These are phyloP conservation scores for Scomberomorus guttatus DNA, from an alignment of 2,797 vertebrate genomes.

Conservation along the genomic window DNA sequence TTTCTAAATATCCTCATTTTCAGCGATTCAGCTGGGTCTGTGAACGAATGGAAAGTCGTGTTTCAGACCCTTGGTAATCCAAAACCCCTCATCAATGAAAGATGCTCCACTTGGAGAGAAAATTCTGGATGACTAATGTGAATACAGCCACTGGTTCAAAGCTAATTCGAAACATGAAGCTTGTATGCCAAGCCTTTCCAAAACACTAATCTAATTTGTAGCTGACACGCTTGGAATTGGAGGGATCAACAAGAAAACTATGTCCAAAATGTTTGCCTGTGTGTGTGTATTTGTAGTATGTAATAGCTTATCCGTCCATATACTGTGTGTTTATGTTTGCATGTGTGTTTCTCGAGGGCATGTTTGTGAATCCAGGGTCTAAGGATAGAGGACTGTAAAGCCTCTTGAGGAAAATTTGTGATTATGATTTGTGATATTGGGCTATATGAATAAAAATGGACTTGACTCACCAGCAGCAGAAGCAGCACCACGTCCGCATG, in stretches of 20 bases:
- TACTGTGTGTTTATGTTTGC: slow-evolving; percentile 1
- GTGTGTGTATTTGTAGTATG: not conserved
- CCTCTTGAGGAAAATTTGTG: not conserved
- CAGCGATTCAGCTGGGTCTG: slow-evolving; percentile 29
- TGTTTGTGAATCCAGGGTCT: not conserved
- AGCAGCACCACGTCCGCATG: slow-evolving; percentile 92
- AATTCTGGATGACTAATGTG: slow-evolving; percentile 37
- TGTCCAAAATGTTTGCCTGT: not conserved
- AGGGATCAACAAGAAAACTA: slow-evolving; percentile 22
- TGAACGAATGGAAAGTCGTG: slow-evolving; percentile 31
- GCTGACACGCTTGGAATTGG: slow-evolving; percentile 26
- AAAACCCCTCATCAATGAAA: slow-evolving; percentile 38
- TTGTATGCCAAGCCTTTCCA: slow-evolving; percentile 3
- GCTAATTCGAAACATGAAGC: slow-evolving; percentile 31
- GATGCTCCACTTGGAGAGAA: slow-evolving; percentile 25
- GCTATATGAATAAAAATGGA: not conserved
- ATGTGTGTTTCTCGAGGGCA: slow-evolving; percentile 69
- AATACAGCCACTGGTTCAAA: slow-evolving; percentile 36
- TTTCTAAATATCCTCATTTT: slow-evolving; percentile 45
- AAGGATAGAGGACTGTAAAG: not conserved
- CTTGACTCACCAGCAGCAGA: slow-evolving; percentile 87
- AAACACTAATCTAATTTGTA: slow-evolving; percentile 56
- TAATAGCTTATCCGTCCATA: not conserved
- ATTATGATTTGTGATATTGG: too few relatives aligned
- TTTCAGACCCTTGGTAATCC: slow-evolving; percentile 22